Percentiles rank a stretch among this genome's conserved stretches.
These are phyloP conservation scores for Origma solitaria DNA, from an alignment of 2,113 vertebrate species.

Conservation along the genomic window DNA sequence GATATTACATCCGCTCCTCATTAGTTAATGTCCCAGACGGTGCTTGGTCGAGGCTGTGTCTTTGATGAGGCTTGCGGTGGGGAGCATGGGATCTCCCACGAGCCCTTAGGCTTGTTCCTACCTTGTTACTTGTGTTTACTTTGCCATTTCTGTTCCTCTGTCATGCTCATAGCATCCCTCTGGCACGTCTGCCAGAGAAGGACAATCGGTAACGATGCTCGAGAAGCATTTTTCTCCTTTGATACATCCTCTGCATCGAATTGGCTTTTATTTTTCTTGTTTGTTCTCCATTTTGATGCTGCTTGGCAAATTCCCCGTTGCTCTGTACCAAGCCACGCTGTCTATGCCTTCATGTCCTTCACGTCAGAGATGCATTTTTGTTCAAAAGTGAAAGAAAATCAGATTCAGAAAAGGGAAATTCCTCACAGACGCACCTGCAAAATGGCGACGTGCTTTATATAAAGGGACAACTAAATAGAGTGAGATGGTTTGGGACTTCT, in stretches of 20 bases:
- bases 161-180: neutral
- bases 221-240: neutral
- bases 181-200: neutral
- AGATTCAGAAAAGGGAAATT: constrained; percentile 5
- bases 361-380: neutral
- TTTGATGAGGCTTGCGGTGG: neutral
- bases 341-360: neutral
- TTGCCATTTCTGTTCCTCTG: neutral
- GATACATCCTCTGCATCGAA: neutral
- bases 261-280: constrained; percentile 20
- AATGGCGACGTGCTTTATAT: neutral
- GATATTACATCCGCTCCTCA: neutral
- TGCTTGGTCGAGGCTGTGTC: neutral
- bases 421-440: neutral
- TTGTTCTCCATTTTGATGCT: neutral
- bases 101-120: neutral
- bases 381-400: neutral
- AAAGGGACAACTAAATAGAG: neutral
- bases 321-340: neutral
- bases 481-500: neutral
- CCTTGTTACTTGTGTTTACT: neutral
- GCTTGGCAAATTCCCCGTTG: neutral
- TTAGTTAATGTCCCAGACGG: neutral
- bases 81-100: neutral
- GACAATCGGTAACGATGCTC: neutral